Evolutionary conservation across 2,888 invertebrate species (phyloP).

Genomic region (Cosmorhoe ocellata): DNA sequence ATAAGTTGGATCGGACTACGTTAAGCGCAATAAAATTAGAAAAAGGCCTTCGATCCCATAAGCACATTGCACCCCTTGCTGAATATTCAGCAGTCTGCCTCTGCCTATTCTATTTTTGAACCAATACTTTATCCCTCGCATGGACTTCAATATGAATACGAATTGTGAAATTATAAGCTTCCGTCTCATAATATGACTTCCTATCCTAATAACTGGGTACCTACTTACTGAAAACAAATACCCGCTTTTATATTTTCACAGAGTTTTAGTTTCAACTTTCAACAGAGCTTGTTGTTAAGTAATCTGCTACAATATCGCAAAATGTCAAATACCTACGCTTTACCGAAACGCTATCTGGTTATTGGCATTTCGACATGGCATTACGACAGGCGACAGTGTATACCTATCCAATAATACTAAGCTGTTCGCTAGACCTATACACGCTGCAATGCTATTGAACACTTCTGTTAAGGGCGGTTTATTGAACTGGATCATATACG

Average conservation of each 20-base stretch:
- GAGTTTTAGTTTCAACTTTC: constrained; percentile 4
- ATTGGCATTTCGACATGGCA: constrained; percentile 21
- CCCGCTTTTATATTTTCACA: constrained; percentile 1
- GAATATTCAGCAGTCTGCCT: constrained; percentile 14
- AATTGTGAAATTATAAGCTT: constrained; percentile 18
- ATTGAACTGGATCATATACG: too few relatives aligned
- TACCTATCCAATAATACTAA: neutral
- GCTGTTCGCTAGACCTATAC: too few relatives aligned
- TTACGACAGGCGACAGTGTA: constrained; percentile 10
- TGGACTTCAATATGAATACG: constrained; percentile 15
- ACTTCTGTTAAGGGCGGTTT: too few relatives aligned
- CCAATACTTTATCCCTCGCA: constrained; percentile 19
- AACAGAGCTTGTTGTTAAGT: too few relatives aligned
- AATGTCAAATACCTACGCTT: constrained; percentile 10
- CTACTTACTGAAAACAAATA: constrained; percentile 17
- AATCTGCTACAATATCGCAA: neutral
- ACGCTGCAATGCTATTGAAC: too few relatives aligned
- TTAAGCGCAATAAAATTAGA: constrained; percentile 2
- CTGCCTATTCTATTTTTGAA: constrained; percentile 16
- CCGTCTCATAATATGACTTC: constrained; percentile 18
- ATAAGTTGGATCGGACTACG: neutral
- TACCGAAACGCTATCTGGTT: constrained; percentile 4
- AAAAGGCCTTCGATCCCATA: constrained; percentile 1
- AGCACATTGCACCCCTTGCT: constrained; percentile 8
- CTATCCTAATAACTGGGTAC: constrained; percentile 15